Evolutionary conservation across 2,888 invertebrate species (phyloP).

Genomic region (Dynastes grantii): DNA sequence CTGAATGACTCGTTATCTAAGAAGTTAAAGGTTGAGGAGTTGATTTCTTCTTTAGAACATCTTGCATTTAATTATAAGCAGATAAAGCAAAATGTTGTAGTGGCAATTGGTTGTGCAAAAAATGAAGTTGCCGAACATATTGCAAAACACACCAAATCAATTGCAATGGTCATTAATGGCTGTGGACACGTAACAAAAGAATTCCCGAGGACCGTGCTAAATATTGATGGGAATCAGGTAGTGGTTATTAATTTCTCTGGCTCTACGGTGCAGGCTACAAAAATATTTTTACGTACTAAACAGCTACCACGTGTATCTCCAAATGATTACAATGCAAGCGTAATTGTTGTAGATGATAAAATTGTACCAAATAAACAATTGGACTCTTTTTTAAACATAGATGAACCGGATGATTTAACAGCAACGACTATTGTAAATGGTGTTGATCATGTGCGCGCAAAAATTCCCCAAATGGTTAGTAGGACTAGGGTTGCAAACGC

Average conservation of each 20-base stretch:
- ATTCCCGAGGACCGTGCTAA: neutral
- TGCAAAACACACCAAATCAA: neutral
- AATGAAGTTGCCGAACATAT: neutral
- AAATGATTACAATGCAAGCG: neutral
- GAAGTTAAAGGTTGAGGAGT: no score
- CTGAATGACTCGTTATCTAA: neutral
- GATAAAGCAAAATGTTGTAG: neutral
- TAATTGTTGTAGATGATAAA: neutral
- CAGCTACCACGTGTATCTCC: neutral
- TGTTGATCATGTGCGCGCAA: neutral
- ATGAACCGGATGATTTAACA: neutral
- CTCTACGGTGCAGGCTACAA: neutral
- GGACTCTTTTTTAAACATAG: no score
- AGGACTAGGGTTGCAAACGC: neutral
- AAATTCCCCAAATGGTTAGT: neutral
- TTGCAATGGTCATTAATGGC: conserved; percentile 2
- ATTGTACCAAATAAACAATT: no score
- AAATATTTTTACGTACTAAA: conserved; percentile 1
- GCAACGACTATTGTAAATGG: neutral
- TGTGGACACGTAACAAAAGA: neutral
- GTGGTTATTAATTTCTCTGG: neutral
- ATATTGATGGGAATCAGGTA: neutral
- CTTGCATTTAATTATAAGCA: neutral
- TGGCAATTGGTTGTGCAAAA: neutral
- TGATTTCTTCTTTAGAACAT: neutral